These are phyloP conservation scores for Ophiothrix spiculata DNA, from an alignment of 35 echinoderm and acorn worm genomes.

Conservation along the genomic window DNA sequence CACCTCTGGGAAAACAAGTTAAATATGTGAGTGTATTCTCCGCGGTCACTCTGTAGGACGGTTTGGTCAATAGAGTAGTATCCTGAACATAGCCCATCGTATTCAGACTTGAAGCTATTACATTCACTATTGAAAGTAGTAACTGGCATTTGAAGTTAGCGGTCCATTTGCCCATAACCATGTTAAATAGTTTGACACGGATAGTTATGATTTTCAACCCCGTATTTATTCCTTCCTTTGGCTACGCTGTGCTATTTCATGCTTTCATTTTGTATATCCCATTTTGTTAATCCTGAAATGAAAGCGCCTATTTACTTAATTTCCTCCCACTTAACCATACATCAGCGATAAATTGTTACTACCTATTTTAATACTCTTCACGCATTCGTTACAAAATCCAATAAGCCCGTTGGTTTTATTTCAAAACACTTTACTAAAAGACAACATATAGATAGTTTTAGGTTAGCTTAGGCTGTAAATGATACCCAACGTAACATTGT, in stretches of 20 bases:
- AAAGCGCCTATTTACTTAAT: background rate
- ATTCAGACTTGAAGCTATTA: background rate
- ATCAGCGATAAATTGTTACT: background rate
- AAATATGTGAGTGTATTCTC: background rate
- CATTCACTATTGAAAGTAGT: background rate
- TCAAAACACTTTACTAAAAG: background rate
- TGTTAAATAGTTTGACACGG: constrained; percentile 5
- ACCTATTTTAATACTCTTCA: no score
- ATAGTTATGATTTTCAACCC: background rate
- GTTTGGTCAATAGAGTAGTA: background rate
- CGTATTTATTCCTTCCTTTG: background rate
- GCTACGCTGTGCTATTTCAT: background rate
- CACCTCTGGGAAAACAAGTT: background rate
- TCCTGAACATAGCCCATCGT: background rate
- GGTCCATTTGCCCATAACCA: background rate
- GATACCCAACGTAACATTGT: background rate
- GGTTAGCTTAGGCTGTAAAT: background rate
- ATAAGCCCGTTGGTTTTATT: background rate
- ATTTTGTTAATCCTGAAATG: background rate
- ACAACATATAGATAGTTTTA: background rate
- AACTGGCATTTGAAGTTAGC: constrained; percentile 5
- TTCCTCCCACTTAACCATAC: background rate
- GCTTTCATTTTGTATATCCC: background rate
- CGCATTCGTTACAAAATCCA: no score
- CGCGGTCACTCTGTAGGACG: background rate